Base-by-base conservation (phyloP, 2,888 invertebrate genomes). In the Yponomeuta cagnagella region DNA sequence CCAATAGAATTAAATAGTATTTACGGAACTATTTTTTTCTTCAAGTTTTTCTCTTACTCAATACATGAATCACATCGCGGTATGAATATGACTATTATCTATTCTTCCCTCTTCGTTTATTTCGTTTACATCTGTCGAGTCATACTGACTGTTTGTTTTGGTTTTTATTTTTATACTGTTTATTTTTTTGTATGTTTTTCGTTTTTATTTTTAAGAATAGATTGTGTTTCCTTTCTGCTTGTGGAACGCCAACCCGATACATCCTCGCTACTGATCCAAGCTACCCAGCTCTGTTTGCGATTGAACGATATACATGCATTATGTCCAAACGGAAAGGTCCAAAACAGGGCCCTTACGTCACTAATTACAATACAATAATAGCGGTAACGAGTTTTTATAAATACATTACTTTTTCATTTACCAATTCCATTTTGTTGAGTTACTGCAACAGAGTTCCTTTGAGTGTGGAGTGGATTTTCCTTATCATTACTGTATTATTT, bases 101-200 rank as follows among this genome's bases (percentile, higher is more conserved):
- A 85, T 88, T 74, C 86, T 82, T 89, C 82, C 89, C 86, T 90
- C 88, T 81, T 4, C 12, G 5, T 58, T 58, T 58, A 15, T 58
- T 87, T 91, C 85, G 82, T 84, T 70, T 72, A 66, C 43, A 63
- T 68, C 83, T 87, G 3, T 58, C 52, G 70, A 91, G 91, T 92
- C 92, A 92, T 92, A 92, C 90, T 92, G 92, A 91, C 92, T 92
- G 92, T 92, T 92, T 92, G 92, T 83, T 90, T 91, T 89, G 12
- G 71, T 72, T 72, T n/a, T 68, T 68, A 30, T 70, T 79, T 77
- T 81, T 87, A 83, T 81, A 75, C 78, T 78, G 78, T 79, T 76
- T 78, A 80, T 78, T 82, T 79, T 82, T 77, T 77, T 77, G 77
- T 65, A 48, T 70, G 31, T 71, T 69, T 70, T 79, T 79, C 76